These are phyloP conservation scores for Venustaconcha ellipsiformis DNA, from an alignment of 1,140 invertebrate species.

Conservation along the genomic window DNA sequence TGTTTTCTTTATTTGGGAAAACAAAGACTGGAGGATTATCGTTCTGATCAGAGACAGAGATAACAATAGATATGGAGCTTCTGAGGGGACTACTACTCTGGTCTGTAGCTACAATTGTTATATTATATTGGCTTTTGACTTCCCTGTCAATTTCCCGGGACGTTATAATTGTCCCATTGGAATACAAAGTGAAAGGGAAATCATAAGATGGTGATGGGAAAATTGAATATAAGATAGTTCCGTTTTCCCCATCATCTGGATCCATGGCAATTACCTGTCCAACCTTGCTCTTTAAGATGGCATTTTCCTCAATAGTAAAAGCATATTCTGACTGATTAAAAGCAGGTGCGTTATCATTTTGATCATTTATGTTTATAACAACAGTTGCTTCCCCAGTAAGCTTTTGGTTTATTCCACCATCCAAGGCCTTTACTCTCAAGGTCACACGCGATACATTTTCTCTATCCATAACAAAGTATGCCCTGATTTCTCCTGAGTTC, in stretches of 20 bases:
- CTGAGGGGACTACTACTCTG: slow-evolving; percentile 74
- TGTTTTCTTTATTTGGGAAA: slow-evolving; percentile 41
- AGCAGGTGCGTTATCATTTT: slow-evolving; percentile 69
- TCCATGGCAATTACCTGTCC: slow-evolving; percentile 87
- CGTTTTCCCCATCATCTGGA: slow-evolving; percentile 88
- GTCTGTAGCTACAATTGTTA: slow-evolving; percentile 80
- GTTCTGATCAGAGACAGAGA: slow-evolving; percentile 78
- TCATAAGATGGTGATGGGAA: slow-evolving; percentile 15
- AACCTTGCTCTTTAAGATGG: slow-evolving; percentile 79
- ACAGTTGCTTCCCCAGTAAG: slow-evolving; percentile 73
- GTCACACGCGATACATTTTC: slow-evolving; percentile 72
- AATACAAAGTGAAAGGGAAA: slow-evolving; percentile 47
- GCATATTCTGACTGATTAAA: slow-evolving; percentile 49
- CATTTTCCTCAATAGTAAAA: slow-evolving; percentile 77
- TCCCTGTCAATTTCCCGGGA: slow-evolving; percentile 86
- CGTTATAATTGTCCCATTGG: slow-evolving; percentile 75
- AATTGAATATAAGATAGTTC: slow-evolving; percentile 75
- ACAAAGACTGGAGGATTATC: slow-evolving; percentile 53
- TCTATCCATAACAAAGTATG: slow-evolving; percentile 73
- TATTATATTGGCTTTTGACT: slow-evolving; percentile 78
- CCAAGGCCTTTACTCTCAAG: slow-evolving; percentile 68
- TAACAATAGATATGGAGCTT: slow-evolving; percentile 47
- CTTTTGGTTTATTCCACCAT: slow-evolving; percentile 83
- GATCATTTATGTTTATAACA: slow-evolving; percentile 77
- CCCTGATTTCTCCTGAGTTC: slow-evolving; percentile 87